Conservation (phyloP, 2,797 vertebrate genomes). For the Eutrigla gurnardus region DNA sequence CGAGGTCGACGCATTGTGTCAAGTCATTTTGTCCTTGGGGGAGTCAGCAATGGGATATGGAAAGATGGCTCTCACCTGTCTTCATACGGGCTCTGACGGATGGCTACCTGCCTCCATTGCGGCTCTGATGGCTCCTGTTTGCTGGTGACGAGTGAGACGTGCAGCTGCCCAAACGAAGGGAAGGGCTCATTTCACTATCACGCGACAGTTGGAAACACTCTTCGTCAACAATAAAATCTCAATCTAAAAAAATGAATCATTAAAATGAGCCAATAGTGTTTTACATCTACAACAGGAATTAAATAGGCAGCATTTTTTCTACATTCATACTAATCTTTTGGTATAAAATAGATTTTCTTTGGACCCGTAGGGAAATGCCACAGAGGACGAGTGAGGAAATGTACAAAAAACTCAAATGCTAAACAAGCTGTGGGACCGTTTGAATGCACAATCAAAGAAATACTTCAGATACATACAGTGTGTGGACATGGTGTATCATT, state of each 20-base stretch:
- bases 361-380: background rate
- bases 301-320: background rate
- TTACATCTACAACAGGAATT: background rate
- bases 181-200: slow-evolving; percentile 27
- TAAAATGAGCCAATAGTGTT: background rate
- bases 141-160: slow-evolving; percentile 81
- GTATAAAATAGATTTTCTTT: background rate
- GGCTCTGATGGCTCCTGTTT: slow-evolving; percentile 80
- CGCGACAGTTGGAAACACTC: background rate
- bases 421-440: background rate
- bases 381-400: background rate
- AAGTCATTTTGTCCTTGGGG: slow-evolving; percentile 91
- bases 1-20: slow-evolving; percentile 85
- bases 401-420: background rate
- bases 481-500: background rate
- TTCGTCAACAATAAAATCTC: background rate
- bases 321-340: background rate
- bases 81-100: slow-evolving; percentile 86
- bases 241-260: background rate
- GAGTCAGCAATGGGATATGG: slow-evolving; percentile 84
- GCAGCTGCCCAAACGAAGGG: slow-evolving; percentile 78
- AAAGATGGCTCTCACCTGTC: slow-evolving; percentile 91
- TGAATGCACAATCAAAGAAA: background rate
- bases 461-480: background rate
- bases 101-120: slow-evolving; percentile 85